Percentiles rank a stretch among this genome's conserved stretches.
Evolutionary conservation across 2,888 invertebrate genomes (phyloP).

Genomic region (Eumerus sabulonum): DNA sequence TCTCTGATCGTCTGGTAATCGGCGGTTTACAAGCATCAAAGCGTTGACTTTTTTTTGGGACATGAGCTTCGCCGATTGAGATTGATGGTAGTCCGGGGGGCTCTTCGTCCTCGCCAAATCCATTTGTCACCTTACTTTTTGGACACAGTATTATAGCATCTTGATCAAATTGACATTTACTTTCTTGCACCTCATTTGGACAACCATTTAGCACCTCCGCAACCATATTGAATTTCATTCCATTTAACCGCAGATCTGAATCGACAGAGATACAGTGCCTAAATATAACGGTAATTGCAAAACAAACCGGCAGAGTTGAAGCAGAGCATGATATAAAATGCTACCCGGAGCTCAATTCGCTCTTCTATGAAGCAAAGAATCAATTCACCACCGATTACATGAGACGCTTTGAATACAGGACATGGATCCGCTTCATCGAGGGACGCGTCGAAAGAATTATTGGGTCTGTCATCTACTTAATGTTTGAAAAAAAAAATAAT

Average conservation of each 20-base stretch:
- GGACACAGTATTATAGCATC: no score
- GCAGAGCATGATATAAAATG: conserved; percentile 39
- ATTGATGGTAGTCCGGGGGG: no score
- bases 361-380: conserved; percentile 41
- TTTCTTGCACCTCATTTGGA: no score
- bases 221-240: background rate
- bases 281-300: conserved; percentile 35
- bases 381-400: conserved; percentile 40
- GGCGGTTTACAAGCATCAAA: no score
- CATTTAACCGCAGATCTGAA: background rate
- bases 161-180: no score
- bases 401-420: conserved; percentile 41
- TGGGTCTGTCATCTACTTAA: conserved; percentile 12
- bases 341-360: conserved; percentile 10
- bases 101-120: no score
- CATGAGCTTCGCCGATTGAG: no score
- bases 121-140: no score
- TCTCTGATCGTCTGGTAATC: no score
- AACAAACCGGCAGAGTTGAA: conserved; percentile 30
- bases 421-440: conserved; percentile 28
- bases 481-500: background rate
- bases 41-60: no score
- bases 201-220: no score
- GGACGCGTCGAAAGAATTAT: conserved; percentile 31
- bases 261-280: conserved; percentile 23